phyloP scores from a whole-genome alignment of 2,888 invertebrate species.

The Gortyna flavago region DNA sequence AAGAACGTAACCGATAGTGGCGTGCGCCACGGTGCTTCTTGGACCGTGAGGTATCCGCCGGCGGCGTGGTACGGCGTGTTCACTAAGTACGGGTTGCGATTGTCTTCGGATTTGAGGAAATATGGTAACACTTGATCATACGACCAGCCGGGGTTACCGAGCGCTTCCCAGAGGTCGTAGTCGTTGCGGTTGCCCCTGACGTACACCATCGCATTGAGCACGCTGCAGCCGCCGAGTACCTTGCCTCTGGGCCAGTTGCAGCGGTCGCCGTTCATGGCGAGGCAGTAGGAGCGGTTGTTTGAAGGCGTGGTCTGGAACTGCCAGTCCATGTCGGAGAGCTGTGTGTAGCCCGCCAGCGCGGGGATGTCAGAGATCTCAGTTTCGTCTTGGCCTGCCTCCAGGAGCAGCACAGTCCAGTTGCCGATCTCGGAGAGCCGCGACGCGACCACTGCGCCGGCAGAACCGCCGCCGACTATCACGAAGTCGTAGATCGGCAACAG shows the following conservation, averaged over 20 bases:
- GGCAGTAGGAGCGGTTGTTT: constrained; percentile 94
- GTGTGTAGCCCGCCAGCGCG: constrained; percentile 95
- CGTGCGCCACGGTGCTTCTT: constrained; percentile 95
- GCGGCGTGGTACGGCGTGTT: constrained; percentile 93
- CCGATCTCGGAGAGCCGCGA: constrained; percentile 94
- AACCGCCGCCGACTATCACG: constrained; percentile 96
- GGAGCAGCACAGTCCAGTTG: constrained; percentile 95
- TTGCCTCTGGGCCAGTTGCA: constrained; percentile 98
- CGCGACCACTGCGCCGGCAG: constrained; percentile 96
- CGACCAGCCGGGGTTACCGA: constrained; percentile 96
- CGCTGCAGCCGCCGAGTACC: constrained; percentile 96
- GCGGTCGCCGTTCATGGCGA: constrained; percentile 96
- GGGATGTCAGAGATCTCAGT: constrained; percentile 97
- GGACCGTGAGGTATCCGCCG: constrained; percentile 95
- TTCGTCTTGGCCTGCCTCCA: constrained; percentile 97
- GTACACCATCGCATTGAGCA: constrained; percentile 97
- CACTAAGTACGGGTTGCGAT: constrained; percentile 95
- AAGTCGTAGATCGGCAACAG: constrained; percentile 95
- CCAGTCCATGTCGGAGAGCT: constrained; percentile 97
- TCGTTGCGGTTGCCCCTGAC: constrained; percentile 96
- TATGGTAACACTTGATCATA: constrained; percentile 95
- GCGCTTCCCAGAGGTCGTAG: constrained; percentile 95
- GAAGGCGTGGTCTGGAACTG: constrained; percentile 96
- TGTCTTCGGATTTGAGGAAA: constrained; percentile 96
- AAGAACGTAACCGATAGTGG: constrained; percentile 95